These are phyloP conservation scores for Nebria ingens DNA, from an alignment of 1,140 invertebrate genomes.

Conservation along the genomic window DNA sequence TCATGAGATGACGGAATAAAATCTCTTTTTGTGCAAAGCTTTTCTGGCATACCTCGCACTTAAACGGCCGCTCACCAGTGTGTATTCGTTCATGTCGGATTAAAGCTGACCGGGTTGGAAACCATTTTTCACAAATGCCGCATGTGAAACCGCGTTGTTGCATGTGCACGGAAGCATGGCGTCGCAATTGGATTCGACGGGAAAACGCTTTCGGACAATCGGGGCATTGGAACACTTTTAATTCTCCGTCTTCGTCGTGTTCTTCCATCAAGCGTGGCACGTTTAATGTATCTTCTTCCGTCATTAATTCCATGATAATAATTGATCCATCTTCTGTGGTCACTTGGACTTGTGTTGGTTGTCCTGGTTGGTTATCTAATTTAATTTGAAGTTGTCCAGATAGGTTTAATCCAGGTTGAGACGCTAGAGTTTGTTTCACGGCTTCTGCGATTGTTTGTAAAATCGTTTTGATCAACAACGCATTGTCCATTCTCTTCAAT, in stretches of 20 bases:
- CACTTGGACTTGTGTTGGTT: conserved; percentile 35
- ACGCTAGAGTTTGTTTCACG: conserved; percentile 31
- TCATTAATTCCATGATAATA: conserved; percentile 35
- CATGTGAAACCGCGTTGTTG: conserved; percentile 50
- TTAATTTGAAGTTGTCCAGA: conserved; percentile 31
- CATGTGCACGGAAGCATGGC: conserved; percentile 50
- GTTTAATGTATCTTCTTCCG: conserved; percentile 28
- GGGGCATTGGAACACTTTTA: conserved; percentile 45
- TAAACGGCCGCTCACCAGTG: conserved; percentile 65
- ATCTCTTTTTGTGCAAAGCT: conserved; percentile 72
- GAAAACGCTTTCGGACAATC: conserved; percentile 48
- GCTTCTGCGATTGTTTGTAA: conserved; percentile 32
- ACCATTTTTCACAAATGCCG: conserved; percentile 63
- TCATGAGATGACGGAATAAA: conserved; percentile 68
- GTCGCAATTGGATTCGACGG: conserved; percentile 44
- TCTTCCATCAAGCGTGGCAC: conserved; percentile 15
- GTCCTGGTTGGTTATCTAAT: conserved; percentile 29
- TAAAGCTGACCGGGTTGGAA: conserved; percentile 69
- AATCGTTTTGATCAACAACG: conserved; percentile 25
- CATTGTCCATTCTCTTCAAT: background rate
- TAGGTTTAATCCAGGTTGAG: conserved; percentile 29
- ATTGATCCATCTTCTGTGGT: conserved; percentile 35
- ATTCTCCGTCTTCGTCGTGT: conserved; percentile 34
- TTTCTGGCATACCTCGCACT: conserved; percentile 59
- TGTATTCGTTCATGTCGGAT: conserved; percentile 67